Conservation (phyloP, 2,113 vertebrate species). For the Nothobranchius kuhntae region DNA sequence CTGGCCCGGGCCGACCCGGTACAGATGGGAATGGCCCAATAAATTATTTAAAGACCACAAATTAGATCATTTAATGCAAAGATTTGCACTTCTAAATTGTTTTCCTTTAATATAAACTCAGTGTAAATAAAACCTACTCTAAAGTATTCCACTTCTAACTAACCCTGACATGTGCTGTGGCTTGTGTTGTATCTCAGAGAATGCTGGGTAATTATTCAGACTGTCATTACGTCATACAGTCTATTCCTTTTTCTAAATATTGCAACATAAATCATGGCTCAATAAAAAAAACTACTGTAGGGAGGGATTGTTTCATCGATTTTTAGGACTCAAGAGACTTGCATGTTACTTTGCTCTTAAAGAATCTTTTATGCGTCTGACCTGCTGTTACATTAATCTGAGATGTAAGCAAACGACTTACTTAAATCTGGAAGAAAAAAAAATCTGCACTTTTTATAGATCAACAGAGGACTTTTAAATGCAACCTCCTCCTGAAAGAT, state of each 20-base stretch:
- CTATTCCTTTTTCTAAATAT: not conserved
- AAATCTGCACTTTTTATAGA: not conserved
- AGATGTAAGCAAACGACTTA: not conserved
- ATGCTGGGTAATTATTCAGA: not conserved
- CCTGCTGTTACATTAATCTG: slow-evolving; percentile 7
- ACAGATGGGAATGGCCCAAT: too few species aligned
- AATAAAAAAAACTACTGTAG: slow-evolving; percentile 8
- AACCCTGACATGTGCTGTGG: not conserved
- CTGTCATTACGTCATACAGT: slow-evolving; percentile 16
- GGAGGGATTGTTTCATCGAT: slow-evolving; percentile 39
- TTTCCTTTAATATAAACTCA: not conserved
- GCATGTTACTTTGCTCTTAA: slow-evolving; percentile 7
- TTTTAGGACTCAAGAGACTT: slow-evolving; percentile 8
- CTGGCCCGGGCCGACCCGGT: too few species aligned
- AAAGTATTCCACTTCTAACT: not conserved
- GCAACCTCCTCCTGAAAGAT: too few species aligned
- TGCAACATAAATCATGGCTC: slow-evolving; percentile 10
- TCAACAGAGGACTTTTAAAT: not conserved
- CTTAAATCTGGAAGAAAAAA: not conserved
- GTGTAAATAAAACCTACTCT: not conserved
- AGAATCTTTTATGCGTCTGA: slow-evolving; percentile 8
- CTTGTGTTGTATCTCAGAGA: not conserved
- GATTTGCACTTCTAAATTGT: not conserved
- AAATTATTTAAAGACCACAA: not conserved
- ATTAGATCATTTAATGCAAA: not conserved